A percentile compares a stretch with the other conserved stretches of the same genome.
Conservation (phyloP, 2,797 vertebrate species). For the Notolepis coatsorum region DNA sequence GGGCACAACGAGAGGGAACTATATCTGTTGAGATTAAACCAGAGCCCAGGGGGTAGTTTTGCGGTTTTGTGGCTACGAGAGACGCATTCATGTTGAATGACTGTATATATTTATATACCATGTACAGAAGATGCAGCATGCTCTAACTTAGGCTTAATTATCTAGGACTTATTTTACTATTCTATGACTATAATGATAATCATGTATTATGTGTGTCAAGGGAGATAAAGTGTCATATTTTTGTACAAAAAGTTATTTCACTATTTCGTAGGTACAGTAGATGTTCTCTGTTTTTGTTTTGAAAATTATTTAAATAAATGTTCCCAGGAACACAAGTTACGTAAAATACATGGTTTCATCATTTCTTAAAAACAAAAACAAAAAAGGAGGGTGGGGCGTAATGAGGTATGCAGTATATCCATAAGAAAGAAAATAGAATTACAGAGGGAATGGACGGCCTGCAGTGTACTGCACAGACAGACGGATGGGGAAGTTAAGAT, state of each 20-base stretch:
- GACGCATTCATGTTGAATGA: constrained; percentile 78
- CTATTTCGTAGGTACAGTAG: constrained; percentile 51
- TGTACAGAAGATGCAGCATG: constrained; percentile 78
- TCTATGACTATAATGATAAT: constrained; percentile 52
- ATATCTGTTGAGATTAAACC: neutral
- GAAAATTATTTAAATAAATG: constrained; percentile 75
- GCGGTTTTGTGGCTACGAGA: constrained; percentile 34
- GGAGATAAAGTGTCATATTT: constrained; percentile 68
- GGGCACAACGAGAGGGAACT: neutral
- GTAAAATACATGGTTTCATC: neutral
- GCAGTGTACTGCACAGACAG: too few relatives aligned
- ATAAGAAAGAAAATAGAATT: too few relatives aligned
- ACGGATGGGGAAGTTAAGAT: too few relatives aligned
- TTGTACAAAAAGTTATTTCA: constrained; percentile 70
- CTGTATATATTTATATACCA: constrained; percentile 81
- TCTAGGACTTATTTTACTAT: constrained; percentile 9
- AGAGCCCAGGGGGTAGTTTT: neutral
- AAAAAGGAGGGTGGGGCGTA: too few relatives aligned
- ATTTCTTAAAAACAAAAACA: too few relatives aligned
- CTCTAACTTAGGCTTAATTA: constrained; percentile 40
- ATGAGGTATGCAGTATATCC: too few relatives aligned
- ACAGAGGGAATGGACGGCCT: too few relatives aligned
- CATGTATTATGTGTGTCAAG: constrained; percentile 46
- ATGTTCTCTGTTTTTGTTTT: constrained; percentile 46
- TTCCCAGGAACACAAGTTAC: constrained; percentile 17